Conservation (phyloP, 2,797 vertebrate species). For the Discoglossus pictus region DNA sequence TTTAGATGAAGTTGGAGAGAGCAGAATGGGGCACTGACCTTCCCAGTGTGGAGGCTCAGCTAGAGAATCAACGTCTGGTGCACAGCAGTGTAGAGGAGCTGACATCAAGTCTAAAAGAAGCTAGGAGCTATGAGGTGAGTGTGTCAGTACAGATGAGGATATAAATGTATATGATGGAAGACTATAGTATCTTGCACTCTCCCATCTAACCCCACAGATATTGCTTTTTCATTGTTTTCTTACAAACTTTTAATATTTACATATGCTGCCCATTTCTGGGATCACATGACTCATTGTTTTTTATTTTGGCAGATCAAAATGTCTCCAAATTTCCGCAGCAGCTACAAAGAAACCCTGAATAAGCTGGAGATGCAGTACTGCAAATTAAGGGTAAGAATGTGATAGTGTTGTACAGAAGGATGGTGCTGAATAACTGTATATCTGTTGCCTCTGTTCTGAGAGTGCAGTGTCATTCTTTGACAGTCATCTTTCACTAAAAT, state of each 20-base stretch:
- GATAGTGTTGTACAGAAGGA: background rate
- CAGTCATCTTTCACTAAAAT: too few species aligned
- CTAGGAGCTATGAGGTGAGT: constrained; percentile 83
- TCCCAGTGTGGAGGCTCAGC: constrained; percentile 86
- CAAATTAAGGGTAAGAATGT: constrained; percentile 88
- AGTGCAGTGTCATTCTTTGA: too few species aligned
- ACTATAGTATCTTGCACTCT: background rate
- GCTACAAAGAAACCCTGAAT: constrained; percentile 87
- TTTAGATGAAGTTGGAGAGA: constrained; percentile 85
- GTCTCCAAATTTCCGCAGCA: constrained; percentile 86
- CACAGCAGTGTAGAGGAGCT: constrained; percentile 88
- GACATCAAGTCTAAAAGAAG: constrained; percentile 85
- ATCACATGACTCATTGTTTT: too few species aligned
- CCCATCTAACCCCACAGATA: too few species aligned
- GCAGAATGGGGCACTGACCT: constrained; percentile 95
- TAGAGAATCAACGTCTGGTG: constrained; percentile 83
- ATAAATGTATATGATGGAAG: too few species aligned
- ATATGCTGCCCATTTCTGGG: too few species aligned
- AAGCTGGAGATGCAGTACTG: constrained; percentile 96
- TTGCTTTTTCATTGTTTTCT: too few species aligned
- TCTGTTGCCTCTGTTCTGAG: too few species aligned
- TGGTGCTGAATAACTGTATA: too few species aligned
- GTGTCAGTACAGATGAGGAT: too few species aligned
- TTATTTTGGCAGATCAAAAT: constrained; percentile 77
- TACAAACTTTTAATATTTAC: too few species aligned